phyloP scores from a whole-genome alignment of 2,888 invertebrate genomes.

The Leucozona laternaria region DNA sequence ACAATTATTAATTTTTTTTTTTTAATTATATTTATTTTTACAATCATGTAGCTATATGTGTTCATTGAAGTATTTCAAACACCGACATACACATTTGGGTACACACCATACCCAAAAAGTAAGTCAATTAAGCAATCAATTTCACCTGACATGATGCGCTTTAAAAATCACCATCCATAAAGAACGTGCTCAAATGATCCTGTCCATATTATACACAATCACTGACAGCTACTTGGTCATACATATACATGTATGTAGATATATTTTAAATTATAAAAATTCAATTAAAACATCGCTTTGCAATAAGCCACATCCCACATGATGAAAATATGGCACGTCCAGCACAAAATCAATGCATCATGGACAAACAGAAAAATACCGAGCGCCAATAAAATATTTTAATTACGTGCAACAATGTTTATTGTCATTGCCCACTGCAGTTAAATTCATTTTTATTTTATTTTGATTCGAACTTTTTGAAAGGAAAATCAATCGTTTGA shows the following conservation, averaged over 20 bases:
- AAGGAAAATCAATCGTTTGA: constrained; percentile 61
- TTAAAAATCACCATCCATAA: neutral
- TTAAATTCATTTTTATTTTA: constrained; percentile 9
- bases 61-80: constrained; percentile 29
- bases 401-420: constrained; percentile 59
- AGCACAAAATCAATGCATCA: constrained; percentile 60
- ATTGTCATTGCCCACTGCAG: constrained; percentile 24
- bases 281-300: constrained; percentile 61
- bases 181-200: constrained; percentile 43
- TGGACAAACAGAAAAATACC: constrained; percentile 9
- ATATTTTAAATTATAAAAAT: constrained; percentile 51
- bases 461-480: constrained; percentile 3
- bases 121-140: constrained; percentile 62
- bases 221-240: constrained; percentile 19
- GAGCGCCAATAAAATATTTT: constrained; percentile 44
- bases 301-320: constrained; percentile 36
- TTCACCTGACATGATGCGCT: constrained; percentile 25
- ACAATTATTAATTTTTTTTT: neutral
- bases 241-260: neutral
- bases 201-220: constrained; percentile 37
- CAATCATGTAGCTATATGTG: neutral
- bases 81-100: constrained; percentile 6
- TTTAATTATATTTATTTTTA: neutral
- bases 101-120: constrained; percentile 11
- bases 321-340: constrained; percentile 53